Conservation (phyloP, 2,797 vertebrate genomes). For the Clarias laeviceps region DNA sequence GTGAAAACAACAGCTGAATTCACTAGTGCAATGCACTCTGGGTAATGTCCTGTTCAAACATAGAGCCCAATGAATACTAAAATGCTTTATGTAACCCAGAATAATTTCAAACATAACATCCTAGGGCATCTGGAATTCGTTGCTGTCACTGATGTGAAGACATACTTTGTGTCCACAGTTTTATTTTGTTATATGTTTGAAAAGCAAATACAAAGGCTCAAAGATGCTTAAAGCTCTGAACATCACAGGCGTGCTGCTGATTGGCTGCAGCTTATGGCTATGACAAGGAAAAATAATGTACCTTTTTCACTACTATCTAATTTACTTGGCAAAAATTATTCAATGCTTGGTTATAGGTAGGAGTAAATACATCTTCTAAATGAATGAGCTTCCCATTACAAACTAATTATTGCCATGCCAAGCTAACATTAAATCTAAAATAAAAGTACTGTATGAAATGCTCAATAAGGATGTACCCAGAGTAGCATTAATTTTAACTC, state of each 20-base stretch:
- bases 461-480: neutral
- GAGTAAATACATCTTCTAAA: neutral
- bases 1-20: neutral
- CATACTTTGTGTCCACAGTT: neutral
- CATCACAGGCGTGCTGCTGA: neutral
- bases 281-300: neutral
- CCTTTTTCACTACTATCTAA: neutral
- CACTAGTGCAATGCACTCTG: conserved; percentile 8
- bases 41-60: neutral
- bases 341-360: neutral
- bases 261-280: neutral
- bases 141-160: neutral
- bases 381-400: neutral
- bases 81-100: neutral
- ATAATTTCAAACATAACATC: neutral
- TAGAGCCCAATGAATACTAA: neutral
- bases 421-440: neutral
- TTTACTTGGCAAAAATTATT: neutral
- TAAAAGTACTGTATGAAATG: neutral
- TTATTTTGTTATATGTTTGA: neutral
- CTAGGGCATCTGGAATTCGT: neutral
- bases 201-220: neutral
- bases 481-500: too few relatives aligned
- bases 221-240: neutral
- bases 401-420: neutral